Evolutionary conservation across 2,113 vertebrate genomes (phyloP).

Genomic region (Gadus chalcogrammus): DNA sequence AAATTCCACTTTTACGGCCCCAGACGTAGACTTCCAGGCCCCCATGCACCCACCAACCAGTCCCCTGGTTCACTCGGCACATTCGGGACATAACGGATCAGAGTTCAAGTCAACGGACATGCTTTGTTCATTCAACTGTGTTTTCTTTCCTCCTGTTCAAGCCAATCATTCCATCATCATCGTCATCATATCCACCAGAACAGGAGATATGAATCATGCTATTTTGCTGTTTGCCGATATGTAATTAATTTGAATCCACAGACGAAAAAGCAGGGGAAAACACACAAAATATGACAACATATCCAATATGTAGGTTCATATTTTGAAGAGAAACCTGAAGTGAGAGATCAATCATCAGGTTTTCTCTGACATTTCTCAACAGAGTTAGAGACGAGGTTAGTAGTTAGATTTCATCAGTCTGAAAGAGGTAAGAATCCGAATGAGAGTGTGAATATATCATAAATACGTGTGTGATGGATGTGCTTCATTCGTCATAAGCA

Average conservation of each 20-base stretch:
- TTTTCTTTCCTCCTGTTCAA: slow-evolving; percentile 44
- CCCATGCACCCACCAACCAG: neutral
- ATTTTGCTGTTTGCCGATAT: neutral
- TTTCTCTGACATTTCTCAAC: slow-evolving; percentile 12
- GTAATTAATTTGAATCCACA: neutral
- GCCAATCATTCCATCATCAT: neutral
- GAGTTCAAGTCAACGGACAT: slow-evolving; percentile 41
- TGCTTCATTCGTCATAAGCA: no score
- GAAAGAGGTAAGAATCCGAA: slow-evolving; percentile 1
- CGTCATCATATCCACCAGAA: no score
- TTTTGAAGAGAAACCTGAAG: slow-evolving; percentile 54
- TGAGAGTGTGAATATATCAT: neutral
- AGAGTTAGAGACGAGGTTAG: neutral
- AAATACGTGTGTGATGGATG: no score
- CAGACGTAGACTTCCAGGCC: no score
- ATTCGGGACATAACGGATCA: slow-evolving; percentile 38
- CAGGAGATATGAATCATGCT: neutral
- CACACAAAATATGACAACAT: slow-evolving; percentile 69
- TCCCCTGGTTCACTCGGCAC: slow-evolving; percentile 42
- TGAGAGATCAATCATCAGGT: slow-evolving; percentile 22
- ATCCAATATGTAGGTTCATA: slow-evolving; percentile 58
- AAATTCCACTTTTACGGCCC: slow-evolving; percentile 16
- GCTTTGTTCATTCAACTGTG: slow-evolving; percentile 48
- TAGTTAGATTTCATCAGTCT: slow-evolving; percentile 28
- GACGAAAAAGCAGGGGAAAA: slow-evolving; percentile 57